Evolutionary conservation across 2,888 invertebrate species (phyloP).

Genomic region (Eustalomyia histrio): DNA sequence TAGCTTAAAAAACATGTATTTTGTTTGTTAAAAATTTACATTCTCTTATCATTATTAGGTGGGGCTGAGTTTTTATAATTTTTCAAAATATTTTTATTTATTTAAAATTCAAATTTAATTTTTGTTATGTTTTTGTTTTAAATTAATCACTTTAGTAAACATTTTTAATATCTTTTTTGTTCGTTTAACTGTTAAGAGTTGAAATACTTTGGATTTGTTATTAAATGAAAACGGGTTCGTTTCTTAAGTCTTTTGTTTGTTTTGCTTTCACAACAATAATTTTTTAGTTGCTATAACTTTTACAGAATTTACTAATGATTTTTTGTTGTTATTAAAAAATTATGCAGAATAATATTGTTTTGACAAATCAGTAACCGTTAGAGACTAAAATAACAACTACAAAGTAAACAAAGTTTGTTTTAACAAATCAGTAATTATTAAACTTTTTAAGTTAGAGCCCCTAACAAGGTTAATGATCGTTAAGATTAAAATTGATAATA

Average conservation of each 20-base stretch:
- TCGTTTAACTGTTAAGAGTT: neutral
- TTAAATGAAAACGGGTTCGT: neutral
- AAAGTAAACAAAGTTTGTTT: neutral
- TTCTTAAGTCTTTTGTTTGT: constrained; percentile 11
- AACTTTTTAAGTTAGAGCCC: neutral
- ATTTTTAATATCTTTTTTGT: neutral
- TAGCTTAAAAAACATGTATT: neutral
- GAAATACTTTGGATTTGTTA: neutral
- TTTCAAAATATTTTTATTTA: neutral
- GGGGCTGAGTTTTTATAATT: neutral
- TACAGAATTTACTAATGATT: neutral
- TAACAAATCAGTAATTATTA: neutral
- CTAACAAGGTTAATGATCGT: neutral
- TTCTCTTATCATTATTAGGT: too few species aligned
- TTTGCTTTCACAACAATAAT: neutral
- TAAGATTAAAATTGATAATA: neutral
- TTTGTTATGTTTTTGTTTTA: neutral
- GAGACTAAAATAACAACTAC: neutral
- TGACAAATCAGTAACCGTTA: neutral
- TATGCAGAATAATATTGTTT: neutral
- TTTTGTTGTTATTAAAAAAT: neutral
- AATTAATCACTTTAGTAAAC: neutral
- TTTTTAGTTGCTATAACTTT: neutral
- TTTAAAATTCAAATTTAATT: neutral
- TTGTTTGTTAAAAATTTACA: neutral